Base-by-base conservation (phyloP, 2,888 invertebrate genomes). In the Hydropsyche betteni region DNA sequence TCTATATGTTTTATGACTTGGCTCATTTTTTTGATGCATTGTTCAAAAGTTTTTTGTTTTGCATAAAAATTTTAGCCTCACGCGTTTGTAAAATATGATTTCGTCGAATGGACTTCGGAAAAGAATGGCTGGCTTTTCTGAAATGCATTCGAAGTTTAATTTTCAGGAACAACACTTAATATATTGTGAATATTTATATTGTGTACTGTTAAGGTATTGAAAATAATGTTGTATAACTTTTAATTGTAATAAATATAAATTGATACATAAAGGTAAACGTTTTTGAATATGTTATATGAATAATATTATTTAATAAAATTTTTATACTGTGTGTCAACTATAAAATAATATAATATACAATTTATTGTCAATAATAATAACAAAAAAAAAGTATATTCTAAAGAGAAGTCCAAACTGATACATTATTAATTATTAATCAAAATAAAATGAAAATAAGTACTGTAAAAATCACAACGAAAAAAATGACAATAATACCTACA, bases 51-150 rank as follows among this genome's bases (percentile, higher is more conserved):
- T 8, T 44, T 44, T 44, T 8, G 10, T 44, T 44, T 44, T 44
- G 44, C 44, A 44, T 8, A 58, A 8, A 58, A 24, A 53, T 58
- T 14, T 58, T 5, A 16, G 58, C 8, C 3, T 3, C 12, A 16
- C 8, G 16, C 7, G 3, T 44, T 24, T 36, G 36, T 64, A 34
- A 33, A 34, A 33, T 64, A 52, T 50, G 5, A 12, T 68, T 12
- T 68, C 14, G 6, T 70, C 64, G 70, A 70, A 75, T 74, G 58
- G 33, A 70, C 24, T 76, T 74, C 58, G 50, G 44, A 74, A 76
- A 76, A 77, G 64, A 74, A 55, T 77, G 78, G 78, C 78, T 78
- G 78, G 78, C 44, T 78, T 76, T 78, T 68, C 74, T 52, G 53
- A 78, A 75, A 33, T 64, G 50, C 64, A 72, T 68, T 68, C 52